Percentiles rank a stretch among this genome's conserved stretches.
Conservation (phyloP, 2,113 vertebrate species). For the Thomomys bottae region DNA sequence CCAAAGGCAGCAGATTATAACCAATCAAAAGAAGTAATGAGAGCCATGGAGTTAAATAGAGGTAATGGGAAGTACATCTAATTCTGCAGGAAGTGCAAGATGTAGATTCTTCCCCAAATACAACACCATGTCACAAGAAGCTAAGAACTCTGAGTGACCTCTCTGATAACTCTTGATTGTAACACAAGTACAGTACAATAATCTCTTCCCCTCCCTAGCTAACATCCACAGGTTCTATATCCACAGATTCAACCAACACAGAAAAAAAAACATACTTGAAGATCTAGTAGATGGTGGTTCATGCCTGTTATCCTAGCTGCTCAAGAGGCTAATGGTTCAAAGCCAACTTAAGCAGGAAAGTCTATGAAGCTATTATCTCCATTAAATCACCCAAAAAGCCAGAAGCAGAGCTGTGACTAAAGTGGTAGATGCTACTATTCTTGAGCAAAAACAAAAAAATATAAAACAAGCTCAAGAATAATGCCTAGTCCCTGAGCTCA, state of each 20-base stretch:
- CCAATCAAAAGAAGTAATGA: slow-evolving; percentile 45
- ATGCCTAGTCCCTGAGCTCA: no score
- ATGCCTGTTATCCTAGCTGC: no score
- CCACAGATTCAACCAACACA: not conserved
- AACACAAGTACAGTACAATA: not conserved
- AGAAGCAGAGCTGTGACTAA: no score
- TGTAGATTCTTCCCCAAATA: not conserved
- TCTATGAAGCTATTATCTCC: no score
- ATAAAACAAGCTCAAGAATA: no score
- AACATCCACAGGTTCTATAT: not conserved
- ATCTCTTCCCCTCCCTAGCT: not conserved
- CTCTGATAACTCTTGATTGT: not conserved
- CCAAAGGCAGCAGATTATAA: slow-evolving; percentile 20
- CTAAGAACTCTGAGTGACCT: not conserved
- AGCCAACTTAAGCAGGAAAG: no score
- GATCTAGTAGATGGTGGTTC: no score
- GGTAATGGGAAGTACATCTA: not conserved
- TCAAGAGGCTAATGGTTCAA: no score
- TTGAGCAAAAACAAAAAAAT: no score
- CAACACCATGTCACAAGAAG: not conserved
- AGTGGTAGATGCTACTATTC: no score
- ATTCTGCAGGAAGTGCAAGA: not conserved
- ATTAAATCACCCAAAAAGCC: no score
- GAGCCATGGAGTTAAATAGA: not conserved
- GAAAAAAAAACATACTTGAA: not conserved